Conservation (phyloP, 2,797 vertebrate genomes). For the Ptychobarbus kaznakovi region DNA sequence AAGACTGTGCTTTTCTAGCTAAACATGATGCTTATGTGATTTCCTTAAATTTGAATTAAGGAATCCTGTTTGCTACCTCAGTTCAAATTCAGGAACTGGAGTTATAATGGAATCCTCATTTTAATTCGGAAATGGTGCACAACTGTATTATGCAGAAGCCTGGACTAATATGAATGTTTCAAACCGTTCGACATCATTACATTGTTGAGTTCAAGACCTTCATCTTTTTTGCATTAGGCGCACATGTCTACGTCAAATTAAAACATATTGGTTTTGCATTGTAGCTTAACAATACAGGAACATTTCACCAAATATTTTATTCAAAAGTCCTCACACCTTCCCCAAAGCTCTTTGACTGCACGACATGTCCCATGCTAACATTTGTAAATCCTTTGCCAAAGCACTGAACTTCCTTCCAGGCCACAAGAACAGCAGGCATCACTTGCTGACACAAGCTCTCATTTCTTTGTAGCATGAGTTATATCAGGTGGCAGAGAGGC, state of each 20-base stretch:
- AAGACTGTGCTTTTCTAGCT: neutral
- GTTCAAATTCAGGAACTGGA: neutral
- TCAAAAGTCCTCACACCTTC: neutral
- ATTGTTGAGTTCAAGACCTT: neutral
- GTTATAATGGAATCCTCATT: neutral
- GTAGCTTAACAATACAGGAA: neutral
- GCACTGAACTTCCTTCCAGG: slow-evolving; percentile 38
- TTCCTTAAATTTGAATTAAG: neutral
- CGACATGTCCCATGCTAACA: slow-evolving; percentile 26
- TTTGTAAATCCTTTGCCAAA: slow-evolving; percentile 40
- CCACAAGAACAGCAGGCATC: slow-evolving; percentile 50
- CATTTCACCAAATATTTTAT: slow-evolving; percentile 10
- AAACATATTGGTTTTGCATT: slow-evolving; percentile 19
- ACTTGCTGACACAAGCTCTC: slow-evolving; percentile 67
- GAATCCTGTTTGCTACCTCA: neutral
- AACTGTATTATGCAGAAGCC: neutral
- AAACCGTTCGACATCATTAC: neutral
- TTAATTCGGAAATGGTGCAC: neutral
- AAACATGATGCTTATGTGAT: neutral
- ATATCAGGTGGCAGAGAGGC: slow-evolving; percentile 64
- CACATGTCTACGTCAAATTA: neutral
- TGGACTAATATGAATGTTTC: neutral
- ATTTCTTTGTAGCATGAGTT: slow-evolving; percentile 73
- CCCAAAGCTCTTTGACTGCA: slow-evolving; percentile 6
- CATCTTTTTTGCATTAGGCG: neutral